Evolutionary conservation across 2,113 vertebrate genomes (phyloP).

Genomic region (Dissostichus mawsoni): DNA sequence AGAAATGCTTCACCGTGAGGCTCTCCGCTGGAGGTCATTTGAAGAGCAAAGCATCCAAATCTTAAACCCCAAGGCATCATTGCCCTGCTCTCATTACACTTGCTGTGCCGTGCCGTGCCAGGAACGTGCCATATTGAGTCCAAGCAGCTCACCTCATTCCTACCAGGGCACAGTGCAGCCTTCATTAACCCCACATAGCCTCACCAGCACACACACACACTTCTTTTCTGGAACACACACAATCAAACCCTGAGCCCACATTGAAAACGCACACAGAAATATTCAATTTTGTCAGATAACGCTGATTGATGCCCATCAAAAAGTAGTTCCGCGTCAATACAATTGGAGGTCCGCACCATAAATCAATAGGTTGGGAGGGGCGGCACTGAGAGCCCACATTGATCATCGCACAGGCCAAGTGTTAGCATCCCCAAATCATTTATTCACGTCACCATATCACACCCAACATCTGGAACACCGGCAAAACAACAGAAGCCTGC

Average conservation of each 20-base stretch:
- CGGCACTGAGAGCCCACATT: slow-evolving; percentile 51
- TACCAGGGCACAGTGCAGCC: slow-evolving; percentile 31
- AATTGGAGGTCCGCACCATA: slow-evolving; percentile 48
- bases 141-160: slow-evolving; percentile 46
- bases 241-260: neutral
- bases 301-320: slow-evolving; percentile 58
- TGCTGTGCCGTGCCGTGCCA: slow-evolving; percentile 40
- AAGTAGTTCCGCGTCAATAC: slow-evolving; percentile 40
- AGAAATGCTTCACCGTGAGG: slow-evolving; percentile 16
- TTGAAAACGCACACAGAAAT: slow-evolving; percentile 20
- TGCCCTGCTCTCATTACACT: slow-evolving; percentile 45
- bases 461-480: slow-evolving; percentile 60
- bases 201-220: neutral
- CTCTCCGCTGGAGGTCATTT: slow-evolving; percentile 58
- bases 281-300: slow-evolving; percentile 55
- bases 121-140: slow-evolving; percentile 22
- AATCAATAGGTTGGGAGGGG: slow-evolving; percentile 61
- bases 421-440: slow-evolving; percentile 66
- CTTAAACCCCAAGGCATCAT: slow-evolving; percentile 5
- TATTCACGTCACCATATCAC: slow-evolving; percentile 53
- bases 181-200: neutral
- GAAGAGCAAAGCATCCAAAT: slow-evolving; percentile 49
- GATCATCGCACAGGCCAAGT: slow-evolving; percentile 66
- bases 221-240: neutral
- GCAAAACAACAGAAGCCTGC: slow-evolving; percentile 29